A percentile compares a stretch with the other conserved stretches of the same genome.
These are phyloP conservation scores for Dugesia japonica DNA, from an alignment of 2,888 invertebrate species.

Conservation along the genomic window DNA sequence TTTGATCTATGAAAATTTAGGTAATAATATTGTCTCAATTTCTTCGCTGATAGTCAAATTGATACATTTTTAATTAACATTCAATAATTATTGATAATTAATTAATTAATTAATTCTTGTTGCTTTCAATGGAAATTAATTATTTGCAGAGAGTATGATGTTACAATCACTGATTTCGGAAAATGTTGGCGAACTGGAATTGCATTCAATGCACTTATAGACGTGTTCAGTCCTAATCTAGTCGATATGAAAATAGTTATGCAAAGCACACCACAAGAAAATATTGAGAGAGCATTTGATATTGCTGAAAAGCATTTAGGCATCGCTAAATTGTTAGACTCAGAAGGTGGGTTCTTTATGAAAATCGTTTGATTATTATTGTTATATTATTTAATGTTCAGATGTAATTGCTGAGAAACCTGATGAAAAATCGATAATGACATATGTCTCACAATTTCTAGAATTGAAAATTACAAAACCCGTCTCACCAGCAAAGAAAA, in stretches of 20 bases:
- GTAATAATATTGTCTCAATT: too few species aligned
- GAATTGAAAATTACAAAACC: not conserved
- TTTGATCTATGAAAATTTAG: too few species aligned
- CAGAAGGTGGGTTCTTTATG: not conserved
- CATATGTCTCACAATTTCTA: constrained; percentile 13
- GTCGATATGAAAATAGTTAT: constrained; percentile 8
- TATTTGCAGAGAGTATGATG: not conserved
- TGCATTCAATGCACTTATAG: not conserved
- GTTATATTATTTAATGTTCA: not conserved
- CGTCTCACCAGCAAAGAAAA: not conserved
- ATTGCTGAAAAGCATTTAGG: constrained; percentile 12
- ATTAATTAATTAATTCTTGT: too few species aligned
- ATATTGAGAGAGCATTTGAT: not conserved
- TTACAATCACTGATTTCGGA: not conserved
- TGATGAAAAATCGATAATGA: constrained; percentile 22
- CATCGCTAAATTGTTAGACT: not conserved
- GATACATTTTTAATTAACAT: too few species aligned
- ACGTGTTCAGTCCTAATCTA: not conserved
- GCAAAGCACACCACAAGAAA: not conserved
- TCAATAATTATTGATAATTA: too few species aligned
- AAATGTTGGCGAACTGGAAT: not conserved
- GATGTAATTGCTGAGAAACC: constrained; percentile 1
- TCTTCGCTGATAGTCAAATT: too few species aligned
- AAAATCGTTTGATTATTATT: not conserved
- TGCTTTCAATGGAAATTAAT: too few species aligned